Conservation (phyloP, 1,140 invertebrate genomes). For the Antheraea mylitta region DNA sequence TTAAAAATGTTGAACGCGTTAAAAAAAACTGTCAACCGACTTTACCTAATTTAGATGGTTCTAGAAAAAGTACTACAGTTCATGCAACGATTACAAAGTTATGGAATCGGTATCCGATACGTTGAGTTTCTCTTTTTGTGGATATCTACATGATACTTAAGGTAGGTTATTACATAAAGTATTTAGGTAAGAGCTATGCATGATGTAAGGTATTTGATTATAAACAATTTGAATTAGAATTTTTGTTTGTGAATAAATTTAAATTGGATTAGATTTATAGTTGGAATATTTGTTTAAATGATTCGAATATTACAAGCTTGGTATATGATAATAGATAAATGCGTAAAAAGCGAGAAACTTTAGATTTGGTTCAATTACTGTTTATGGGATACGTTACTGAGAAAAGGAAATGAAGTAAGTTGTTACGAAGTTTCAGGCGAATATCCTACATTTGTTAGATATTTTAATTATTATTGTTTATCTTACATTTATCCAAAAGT, state of each 20-base stretch:
- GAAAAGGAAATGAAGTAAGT: background rate
- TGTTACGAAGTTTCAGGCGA: background rate
- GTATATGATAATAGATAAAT: no score
- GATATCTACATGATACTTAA: slow-evolving; percentile 19
- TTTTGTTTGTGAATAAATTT: no score
- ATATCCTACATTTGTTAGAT: background rate
- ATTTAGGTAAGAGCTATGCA: background rate
- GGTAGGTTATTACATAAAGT: slow-evolving; percentile 12
- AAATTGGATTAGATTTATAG: no score
- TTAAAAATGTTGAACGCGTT: slow-evolving; percentile 16
- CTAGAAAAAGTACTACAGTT: slow-evolving; percentile 17
- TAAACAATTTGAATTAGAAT: background rate
- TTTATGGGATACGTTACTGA: background rate
- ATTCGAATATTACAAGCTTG: no score
- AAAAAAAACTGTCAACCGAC: slow-evolving; percentile 16
- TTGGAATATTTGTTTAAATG: no score
- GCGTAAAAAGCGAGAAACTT: no score
- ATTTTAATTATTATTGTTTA: background rate
- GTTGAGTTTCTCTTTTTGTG: slow-evolving; percentile 13
- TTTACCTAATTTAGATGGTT: slow-evolving; percentile 18
- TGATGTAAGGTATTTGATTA: background rate
- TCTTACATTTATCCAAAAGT: slow-evolving; percentile 15
- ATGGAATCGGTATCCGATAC: slow-evolving; percentile 11
- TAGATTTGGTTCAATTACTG: background rate
- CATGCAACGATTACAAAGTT: slow-evolving; percentile 17